Evolutionary conservation across 2,888 invertebrate genomes (phyloP), one percentile per base, ranked within the genome.

Genomic region (Euclidia mi): DNA sequence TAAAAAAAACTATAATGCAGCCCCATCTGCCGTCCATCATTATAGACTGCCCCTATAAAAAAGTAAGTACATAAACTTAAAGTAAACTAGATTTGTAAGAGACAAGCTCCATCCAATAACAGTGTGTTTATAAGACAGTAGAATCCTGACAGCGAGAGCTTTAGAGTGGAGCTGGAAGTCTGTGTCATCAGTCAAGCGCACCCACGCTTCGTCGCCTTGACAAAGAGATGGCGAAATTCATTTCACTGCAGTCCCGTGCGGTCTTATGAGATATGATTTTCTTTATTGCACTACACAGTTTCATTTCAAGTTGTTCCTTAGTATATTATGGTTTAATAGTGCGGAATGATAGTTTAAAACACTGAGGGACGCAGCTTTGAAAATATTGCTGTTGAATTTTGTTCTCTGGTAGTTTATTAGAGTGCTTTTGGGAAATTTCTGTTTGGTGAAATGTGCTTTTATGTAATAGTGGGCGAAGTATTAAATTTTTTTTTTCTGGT

Each of bases 121-220:
- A 10, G 12, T 32, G 9, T 31, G 25, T 37, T 28, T 29, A 6
- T 35, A 40, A 56, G 46, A 15, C 31, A 38, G 3, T 15, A 45
- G 34, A 51, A 48, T 53, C 37, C 35, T 61, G 41, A 40, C 53
- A 37, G 7, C 17, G 11, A 42, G 47, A 34, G 46, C 32, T 43
- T 15, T 40, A 52, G 48, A 44, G 18, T 31, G 14, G 32, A 43
- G 28, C 45, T 43, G 44, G 60, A 42, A 17, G 41, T 58, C 14
- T 47, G 44, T 47, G 52, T 67, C 79, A 81, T 81, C 77, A 76
- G 78, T 81, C 77, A 81, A 59, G 32, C 35, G 55, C 42, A 78
- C 51, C 52, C 60, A 61, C 69, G 57, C 73, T 65, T 56, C 61
- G 58, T 52, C 60, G 63, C 63, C 43, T 40, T 76, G 66, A 73